phyloP scores from a whole-genome alignment of 2,113 vertebrate genomes.

The Gobiocypris rarus region DNA sequence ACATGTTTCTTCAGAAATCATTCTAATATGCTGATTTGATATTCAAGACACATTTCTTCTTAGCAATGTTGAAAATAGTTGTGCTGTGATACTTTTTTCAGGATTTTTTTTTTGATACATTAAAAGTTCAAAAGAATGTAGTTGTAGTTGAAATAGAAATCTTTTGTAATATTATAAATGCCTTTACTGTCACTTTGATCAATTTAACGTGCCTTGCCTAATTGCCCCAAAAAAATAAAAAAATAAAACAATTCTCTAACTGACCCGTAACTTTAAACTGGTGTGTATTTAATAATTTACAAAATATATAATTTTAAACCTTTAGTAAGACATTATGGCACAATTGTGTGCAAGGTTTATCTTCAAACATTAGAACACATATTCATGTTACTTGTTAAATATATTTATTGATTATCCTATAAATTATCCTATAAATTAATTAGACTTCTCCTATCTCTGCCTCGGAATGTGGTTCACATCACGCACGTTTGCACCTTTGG shows the following conservation, averaged over 20 bases:
- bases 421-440: neutral
- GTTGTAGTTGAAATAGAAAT: neutral
- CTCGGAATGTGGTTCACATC: neutral
- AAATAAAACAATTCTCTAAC: too few relatives aligned
- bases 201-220: too few relatives aligned
- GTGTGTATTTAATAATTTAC: too few relatives aligned
- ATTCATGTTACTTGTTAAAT: neutral
- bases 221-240: too few relatives aligned
- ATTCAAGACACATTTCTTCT: too few relatives aligned
- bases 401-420: neutral
- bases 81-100: too few relatives aligned
- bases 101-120: too few relatives aligned
- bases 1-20: neutral
- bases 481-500: neutral
- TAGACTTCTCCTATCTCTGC: neutral
- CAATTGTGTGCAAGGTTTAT: neutral
- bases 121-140: neutral
- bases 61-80: too few relatives aligned
- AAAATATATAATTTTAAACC: too few relatives aligned
- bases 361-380: neutral
- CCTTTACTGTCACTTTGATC: too few relatives aligned
- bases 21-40: neutral
- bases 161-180: neutral
- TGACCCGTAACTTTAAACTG: too few relatives aligned
- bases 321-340: too few relatives aligned